Base-by-base conservation (phyloP, 2,797 vertebrate species). In the Cossypha dichroa region DNA sequence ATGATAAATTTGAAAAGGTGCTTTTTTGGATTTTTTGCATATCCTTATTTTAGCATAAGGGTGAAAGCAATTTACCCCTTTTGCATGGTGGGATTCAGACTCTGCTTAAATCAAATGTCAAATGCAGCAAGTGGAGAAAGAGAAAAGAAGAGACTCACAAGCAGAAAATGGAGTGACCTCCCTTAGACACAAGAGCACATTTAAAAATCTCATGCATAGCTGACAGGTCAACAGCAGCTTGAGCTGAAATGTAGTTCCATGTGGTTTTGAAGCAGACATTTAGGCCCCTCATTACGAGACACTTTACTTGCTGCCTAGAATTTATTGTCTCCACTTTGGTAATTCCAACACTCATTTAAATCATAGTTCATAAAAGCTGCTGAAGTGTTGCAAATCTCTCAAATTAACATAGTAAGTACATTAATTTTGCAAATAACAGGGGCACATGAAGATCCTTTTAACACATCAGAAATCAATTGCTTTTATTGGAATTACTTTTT, bases 371-470 rank as follows among this genome's bases (percentile, higher is more conserved):
- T 93, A 95, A 95, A 94, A 96, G 54, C 85, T 86, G 73, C 79
- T 90, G 93, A 93, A 81, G 85, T 90, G 88, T 90, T 95, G 21
- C 70, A 93, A 95, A 93, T 94, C 62, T 94, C 73, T 95, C 79
- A 95, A 92, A 95, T 96, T 94, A 96, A 88, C 90, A 84, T 73
- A 62, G 49, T 76, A 85, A 95, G 66, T 74, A 63, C 80, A 95
- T 95, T 90, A 94, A 96, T 95, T 96, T 96, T 84, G 54, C 80
- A 95, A 93, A 93, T 94, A 95, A 72, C 52, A 78, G 46, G 36
- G 51, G 62, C 13, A 82, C 45, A 88, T 38, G 73, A 83, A 90
- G 76, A 88, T 94, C 58, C 49, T 94, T 92, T 91, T 90, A 83
- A 55, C 89, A 85, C 68, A 88, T 91, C 49, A 91, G 84, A 93